These are phyloP conservation scores for Zaprionus capensis DNA, from an alignment of 1,140 invertebrate species.

Conservation along the genomic window DNA sequence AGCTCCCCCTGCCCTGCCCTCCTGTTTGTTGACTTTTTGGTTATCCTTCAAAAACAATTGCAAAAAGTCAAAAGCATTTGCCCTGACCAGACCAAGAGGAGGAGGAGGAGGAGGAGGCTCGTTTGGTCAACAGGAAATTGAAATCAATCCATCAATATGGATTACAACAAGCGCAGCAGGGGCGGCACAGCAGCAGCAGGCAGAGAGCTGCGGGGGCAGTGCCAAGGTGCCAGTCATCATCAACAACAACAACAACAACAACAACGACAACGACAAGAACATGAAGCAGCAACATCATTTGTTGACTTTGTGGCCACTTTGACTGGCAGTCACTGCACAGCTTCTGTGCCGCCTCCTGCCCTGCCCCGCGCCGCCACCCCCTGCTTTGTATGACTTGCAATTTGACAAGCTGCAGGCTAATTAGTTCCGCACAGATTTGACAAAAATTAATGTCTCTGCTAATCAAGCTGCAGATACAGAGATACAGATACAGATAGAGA, in stretches of 20 bases:
- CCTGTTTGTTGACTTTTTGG: constrained; percentile 52
- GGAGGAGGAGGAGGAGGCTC: not conserved
- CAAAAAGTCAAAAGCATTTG: constrained; percentile 45
- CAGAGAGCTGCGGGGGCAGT: not conserved
- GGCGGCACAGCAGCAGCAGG: not conserved
- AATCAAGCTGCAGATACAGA: constrained; percentile 46
- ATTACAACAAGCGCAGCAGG: constrained; percentile 58
- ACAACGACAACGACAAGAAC: constrained; percentile 25
- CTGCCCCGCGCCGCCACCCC: not conserved
- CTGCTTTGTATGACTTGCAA: constrained; percentile 74
- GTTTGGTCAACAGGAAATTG: constrained; percentile 76
- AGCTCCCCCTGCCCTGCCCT: not conserved
- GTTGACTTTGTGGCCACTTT: constrained; percentile 42
- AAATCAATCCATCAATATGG: constrained; percentile 84
- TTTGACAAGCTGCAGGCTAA: constrained; percentile 79
- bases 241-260: constrained; percentile 24
- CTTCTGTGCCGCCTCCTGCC: not conserved
- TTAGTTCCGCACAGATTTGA: constrained; percentile 80
- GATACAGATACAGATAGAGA: constrained; percentile 7
- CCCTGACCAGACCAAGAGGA: not conserved
- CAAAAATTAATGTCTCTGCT: constrained; percentile 75
- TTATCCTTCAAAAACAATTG: constrained; percentile 61
- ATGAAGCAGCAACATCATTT: constrained; percentile 33
- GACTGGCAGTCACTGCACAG: not conserved
- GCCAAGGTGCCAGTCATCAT: constrained; percentile 73